Evolutionary conservation across 2,888 invertebrate genomes (phyloP).

Genomic region (Limnephilus marmoratus): DNA sequence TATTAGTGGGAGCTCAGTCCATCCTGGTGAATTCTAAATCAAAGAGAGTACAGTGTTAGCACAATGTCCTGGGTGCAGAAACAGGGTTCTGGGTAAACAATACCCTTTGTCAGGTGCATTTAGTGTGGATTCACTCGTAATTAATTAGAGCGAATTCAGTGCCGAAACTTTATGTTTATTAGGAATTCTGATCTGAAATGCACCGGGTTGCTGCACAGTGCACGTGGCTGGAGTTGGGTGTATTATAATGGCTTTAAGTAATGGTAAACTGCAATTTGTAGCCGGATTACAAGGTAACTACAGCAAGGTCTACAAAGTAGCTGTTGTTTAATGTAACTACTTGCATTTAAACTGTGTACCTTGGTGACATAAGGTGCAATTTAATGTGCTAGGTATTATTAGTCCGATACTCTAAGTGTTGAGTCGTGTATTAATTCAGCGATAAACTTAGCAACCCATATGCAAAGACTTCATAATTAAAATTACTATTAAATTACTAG

Average conservation of each 20-base stretch:
- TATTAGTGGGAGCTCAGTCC: neutral
- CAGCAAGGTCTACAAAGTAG: neutral
- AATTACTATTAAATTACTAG: no score
- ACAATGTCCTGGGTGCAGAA: neutral
- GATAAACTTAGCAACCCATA: no score
- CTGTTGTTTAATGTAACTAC: neutral
- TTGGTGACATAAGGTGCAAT: neutral
- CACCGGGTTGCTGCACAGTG: neutral
- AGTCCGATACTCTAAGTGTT: neutral
- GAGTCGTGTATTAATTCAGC: no score
- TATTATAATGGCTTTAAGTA: neutral
- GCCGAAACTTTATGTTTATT: conserved; percentile 52
- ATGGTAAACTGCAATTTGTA: neutral
- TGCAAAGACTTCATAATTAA: no score
- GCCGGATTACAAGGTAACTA: neutral
- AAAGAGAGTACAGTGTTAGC: neutral
- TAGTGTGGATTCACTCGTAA: conserved; percentile 1
- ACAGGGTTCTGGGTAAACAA: conserved; percentile 48
- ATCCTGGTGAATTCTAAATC: neutral
- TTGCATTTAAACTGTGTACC: neutral
- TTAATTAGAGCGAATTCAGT: conserved; percentile 57
- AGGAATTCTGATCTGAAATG: conserved; percentile 42
- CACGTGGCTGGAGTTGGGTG: neutral
- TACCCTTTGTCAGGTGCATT: conserved; percentile 57
- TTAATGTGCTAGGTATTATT: neutral